Percentiles rank a stretch among this genome's conserved stretches.
These are phyloP conservation scores for Drosophila bunnanda DNA, from an alignment of 2,888 invertebrate species.

Conservation along the genomic window DNA sequence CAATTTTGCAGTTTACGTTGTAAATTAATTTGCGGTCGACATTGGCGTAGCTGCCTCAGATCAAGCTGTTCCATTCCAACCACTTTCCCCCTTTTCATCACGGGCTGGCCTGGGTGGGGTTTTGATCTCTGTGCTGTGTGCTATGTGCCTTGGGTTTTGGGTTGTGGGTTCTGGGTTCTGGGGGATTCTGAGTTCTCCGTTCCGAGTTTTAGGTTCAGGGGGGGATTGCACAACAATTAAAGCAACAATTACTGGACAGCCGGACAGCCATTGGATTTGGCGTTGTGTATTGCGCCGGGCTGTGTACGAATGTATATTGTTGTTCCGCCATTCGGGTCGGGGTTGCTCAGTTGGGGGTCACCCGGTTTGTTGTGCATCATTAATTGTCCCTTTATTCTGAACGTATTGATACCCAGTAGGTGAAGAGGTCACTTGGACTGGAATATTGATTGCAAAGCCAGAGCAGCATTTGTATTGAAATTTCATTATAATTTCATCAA, in stretches of 20 bases:
- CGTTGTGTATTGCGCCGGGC: slow-evolving; percentile 16
- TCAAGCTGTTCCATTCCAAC: neutral
- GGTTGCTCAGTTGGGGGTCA: slow-evolving; percentile 26
- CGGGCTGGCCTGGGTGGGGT: slow-evolving; percentile 52
- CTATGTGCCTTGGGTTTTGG: slow-evolving; percentile 3
- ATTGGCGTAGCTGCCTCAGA: slow-evolving; percentile 57
- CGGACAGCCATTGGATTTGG: slow-evolving; percentile 39
- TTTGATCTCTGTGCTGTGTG: slow-evolving; percentile 10
- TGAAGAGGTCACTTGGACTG: slow-evolving; percentile 5
- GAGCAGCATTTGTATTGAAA: neutral
- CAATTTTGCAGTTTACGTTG: slow-evolving; percentile 80
- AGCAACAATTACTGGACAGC: slow-evolving; percentile 76
- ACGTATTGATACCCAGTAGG: slow-evolving; percentile 38
- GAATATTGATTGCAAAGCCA: neutral
- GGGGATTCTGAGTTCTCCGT: slow-evolving; percentile 14
- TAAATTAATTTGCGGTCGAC: slow-evolving; percentile 80
- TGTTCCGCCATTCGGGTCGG: slow-evolving; percentile 21
- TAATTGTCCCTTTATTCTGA: slow-evolving; percentile 72
- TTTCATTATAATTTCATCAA: neutral
- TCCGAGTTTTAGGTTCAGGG: slow-evolving; percentile 17
- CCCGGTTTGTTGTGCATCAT: slow-evolving; percentile 75
- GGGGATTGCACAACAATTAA: slow-evolving; percentile 64
- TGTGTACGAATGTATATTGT: slow-evolving; percentile 24
- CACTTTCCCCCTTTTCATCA: slow-evolving; percentile 24
- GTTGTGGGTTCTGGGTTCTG: no score